Base-by-base conservation (phyloP, 1,140 invertebrate species). In the Drosophila kurseongensis region DNA sequence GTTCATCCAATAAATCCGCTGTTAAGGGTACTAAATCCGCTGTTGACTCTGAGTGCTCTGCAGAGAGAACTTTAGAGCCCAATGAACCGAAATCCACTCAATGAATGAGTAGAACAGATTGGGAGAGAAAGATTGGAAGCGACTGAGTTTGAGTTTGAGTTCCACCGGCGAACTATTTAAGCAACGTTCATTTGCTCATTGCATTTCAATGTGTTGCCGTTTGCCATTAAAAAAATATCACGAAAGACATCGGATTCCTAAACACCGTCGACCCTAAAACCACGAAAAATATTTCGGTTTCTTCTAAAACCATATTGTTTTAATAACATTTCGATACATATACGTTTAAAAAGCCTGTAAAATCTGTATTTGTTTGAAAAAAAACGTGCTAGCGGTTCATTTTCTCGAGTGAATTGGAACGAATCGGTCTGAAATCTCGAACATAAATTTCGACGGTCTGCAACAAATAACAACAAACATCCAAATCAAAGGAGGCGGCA, bases 161-260 rank as follows among this genome's bases (percentile, higher is more conserved):
- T 61, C 41, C 29, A 63, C 60, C 60, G 60, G 61, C 61, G 61
- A 63, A 61, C 61, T 63, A 63, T 63, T 63, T 63, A 63, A 63
- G 61, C 61, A 63, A 45, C 61, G 61, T 56, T 63, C 61, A 42
- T 40, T 61, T 63, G 61, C 50, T 35, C 41, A 65, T 61, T 62
- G 56, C 61, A 65, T 45, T 65, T 65, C 61, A 65, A 65, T 61
- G 54, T 63, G 60, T 60, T 60, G 42, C 60, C 60, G 60, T 42
- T 63, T 32, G 38, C 55, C 60, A 60, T 60, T 60, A 63, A 63
- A 63, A 63, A 63, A 63, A 60, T 63, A 60, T 13, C 55, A 32
- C 55, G 60, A 57, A 23, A 60, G 41, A n/a, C 52, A 8, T 14
- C 54, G 54, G 23, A 14, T 13, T 23, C 18, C 23, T 2, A 60